These are phyloP conservation scores for Lates japonicus DNA, from an alignment of 2,797 vertebrate species.

Conservation along the genomic window DNA sequence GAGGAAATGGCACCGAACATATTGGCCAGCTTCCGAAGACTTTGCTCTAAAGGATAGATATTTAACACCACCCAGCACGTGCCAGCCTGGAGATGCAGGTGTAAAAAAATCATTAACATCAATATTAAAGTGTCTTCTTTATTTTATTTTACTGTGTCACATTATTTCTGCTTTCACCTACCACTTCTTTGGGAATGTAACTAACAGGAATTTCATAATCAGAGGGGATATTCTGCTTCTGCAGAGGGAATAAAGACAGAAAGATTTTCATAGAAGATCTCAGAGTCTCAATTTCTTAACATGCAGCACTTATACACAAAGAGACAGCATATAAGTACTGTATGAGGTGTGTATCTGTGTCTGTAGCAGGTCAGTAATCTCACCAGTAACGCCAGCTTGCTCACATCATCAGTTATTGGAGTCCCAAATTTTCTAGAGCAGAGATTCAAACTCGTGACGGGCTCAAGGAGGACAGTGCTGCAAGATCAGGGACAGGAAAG, in stretches of 20 bases:
- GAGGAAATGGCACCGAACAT: conserved; percentile 86
- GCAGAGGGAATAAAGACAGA: neutral
- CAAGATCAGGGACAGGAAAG: too few relatives aligned
- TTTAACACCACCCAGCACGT: conserved; percentile 88
- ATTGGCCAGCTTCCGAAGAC: conserved; percentile 81
- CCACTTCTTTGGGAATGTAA: conserved; percentile 87
- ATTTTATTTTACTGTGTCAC: neutral
- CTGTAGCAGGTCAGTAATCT: conserved; percentile 38
- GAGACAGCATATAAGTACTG: neutral
- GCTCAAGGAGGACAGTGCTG: conserved; percentile 82
- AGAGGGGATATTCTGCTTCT: conserved; percentile 88
- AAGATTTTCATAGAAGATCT: neutral
- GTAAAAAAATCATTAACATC: neutral
- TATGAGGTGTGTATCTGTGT: neutral
- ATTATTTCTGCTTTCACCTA: conserved; percentile 61
- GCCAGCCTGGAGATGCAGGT: conserved; percentile 74
- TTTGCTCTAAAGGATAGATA: conserved; percentile 86
- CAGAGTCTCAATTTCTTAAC: neutral
- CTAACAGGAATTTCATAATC: conserved; percentile 88
- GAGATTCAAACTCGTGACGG: conserved; percentile 77
- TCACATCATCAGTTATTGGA: conserved; percentile 85
- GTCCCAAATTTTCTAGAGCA: conserved; percentile 82
- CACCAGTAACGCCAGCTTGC: conserved; percentile 83
- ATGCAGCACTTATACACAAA: neutral
- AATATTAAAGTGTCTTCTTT: neutral